Base-by-base conservation (phyloP, 2,113 vertebrate genomes). In the Zosterops pallidus region DNA sequence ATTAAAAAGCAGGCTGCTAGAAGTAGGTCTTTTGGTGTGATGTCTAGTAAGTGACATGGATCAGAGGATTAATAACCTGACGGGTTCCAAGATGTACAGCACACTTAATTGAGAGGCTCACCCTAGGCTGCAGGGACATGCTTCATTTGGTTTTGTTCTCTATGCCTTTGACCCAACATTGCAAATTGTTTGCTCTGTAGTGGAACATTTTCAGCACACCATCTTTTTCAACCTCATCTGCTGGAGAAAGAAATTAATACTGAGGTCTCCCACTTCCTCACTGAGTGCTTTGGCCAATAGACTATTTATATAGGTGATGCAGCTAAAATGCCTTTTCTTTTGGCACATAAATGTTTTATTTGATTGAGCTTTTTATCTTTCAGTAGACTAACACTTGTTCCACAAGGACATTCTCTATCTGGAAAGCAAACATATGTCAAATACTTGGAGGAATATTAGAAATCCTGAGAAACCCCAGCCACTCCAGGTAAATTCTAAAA, bases 261-360 rank as follows among this genome's bases (percentile, higher is more conserved):
- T 95, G 96, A 94, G 92, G 94, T 95, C 60, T 96, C 56, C 80
- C 89, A 89, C 83, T 95, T 97, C 94, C 92, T 94, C 76, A 64
- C 76, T 74, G 79, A 94, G 92, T 95, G 80, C 90, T 92, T 95
- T 81, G 80, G 57, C 83, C 37, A 11, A 49, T 1, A 94, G 94
- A 56, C 94, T 94, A 84, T 96, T 95, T 94, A 89, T 95, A 84
- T 91, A 89, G 80, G 91, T 95, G 91, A 68, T 91, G 83, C 92
- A 96, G 83, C 86, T 95, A 78, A 94, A 96, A 94, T 81, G 69
- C 72, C 74, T 95, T 92, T 93, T 60, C 80, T 91, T 96, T 90
- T 84, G 92, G 86, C 80, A 81, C 68, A 91, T 95, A 64, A 94
- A 97, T 97, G 72, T 94, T 96, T 95, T 94, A 95, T 96, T 94